Evolutionary conservation across 2,888 invertebrate genomes (phyloP).

Genomic region (Anorthoa munda): DNA sequence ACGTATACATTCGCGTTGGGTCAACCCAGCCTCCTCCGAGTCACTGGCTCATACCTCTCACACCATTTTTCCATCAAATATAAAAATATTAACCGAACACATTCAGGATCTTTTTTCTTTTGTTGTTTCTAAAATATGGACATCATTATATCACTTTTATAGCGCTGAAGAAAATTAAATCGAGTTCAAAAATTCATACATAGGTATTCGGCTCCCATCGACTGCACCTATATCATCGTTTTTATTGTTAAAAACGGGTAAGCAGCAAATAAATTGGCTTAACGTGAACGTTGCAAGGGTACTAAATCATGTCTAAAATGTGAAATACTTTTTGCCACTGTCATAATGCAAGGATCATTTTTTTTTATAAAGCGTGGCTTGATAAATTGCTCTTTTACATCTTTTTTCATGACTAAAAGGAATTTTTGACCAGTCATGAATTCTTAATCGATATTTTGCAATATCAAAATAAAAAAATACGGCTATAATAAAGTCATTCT

Average conservation of each 20-base stretch:
- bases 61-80: constrained; percentile 11
- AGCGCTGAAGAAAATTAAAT: constrained; percentile 24
- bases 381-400: neutral
- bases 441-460: neutral
- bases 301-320: neutral
- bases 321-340: neutral
- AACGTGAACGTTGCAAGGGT: neutral
- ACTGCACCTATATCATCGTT: neutral
- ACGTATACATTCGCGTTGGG: too few relatives aligned
- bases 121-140: too few relatives aligned
- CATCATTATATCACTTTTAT: constrained; percentile 39
- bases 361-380: neutral
- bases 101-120: neutral
- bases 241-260: constrained; percentile 14
- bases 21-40: too few relatives aligned
- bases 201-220: neutral
- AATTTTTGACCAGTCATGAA: neutral
- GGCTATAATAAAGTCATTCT: too few relatives aligned
- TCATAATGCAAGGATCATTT: neutral
- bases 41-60: neutral
- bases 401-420: neutral
- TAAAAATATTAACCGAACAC: neutral
- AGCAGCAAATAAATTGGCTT: constrained; percentile 7
- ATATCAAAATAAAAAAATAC: neutral
- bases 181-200: constrained; percentile 7